These are phyloP conservation scores for Monodelphis domestica DNA, from an alignment of 2,797 vertebrate species.

Conservation along the genomic window DNA sequence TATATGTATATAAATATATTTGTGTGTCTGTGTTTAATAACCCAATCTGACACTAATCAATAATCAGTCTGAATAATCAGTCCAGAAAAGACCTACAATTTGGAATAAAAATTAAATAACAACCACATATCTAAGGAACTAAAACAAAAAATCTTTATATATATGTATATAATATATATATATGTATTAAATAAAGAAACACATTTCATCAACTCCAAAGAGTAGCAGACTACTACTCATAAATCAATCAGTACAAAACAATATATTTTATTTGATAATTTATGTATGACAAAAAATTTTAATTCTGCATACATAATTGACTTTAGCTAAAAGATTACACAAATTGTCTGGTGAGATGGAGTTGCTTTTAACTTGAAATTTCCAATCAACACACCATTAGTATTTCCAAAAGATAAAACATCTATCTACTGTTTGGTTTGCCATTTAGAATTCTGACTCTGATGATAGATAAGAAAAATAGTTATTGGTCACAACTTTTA, in stretches of 20 bases:
- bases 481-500: too few species aligned
- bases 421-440: not conserved
- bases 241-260: not conserved
- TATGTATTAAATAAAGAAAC: not conserved
- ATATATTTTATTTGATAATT: not conserved
- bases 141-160: not conserved
- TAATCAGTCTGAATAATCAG: not conserved
- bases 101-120: not conserved
- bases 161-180: too few species aligned
- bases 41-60: not conserved
- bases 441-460: not conserved
- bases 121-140: not conserved
- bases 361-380: too few species aligned
- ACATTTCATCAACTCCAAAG: not conserved
- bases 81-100: not conserved
- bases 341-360: too few species aligned
- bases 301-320: too few species aligned
- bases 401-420: not conserved
- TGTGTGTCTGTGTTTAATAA: too few species aligned
- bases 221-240: not conserved
- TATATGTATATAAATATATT: too few species aligned
- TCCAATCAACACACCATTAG: too few species aligned
- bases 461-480: too few species aligned
- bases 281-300: too few species aligned
- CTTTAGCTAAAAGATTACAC: too few species aligned